Evolutionary conservation across 1,140 invertebrate species (phyloP), one percentile per base, ranked within the genome.

Genomic region (Steinernema feltiae): DNA sequence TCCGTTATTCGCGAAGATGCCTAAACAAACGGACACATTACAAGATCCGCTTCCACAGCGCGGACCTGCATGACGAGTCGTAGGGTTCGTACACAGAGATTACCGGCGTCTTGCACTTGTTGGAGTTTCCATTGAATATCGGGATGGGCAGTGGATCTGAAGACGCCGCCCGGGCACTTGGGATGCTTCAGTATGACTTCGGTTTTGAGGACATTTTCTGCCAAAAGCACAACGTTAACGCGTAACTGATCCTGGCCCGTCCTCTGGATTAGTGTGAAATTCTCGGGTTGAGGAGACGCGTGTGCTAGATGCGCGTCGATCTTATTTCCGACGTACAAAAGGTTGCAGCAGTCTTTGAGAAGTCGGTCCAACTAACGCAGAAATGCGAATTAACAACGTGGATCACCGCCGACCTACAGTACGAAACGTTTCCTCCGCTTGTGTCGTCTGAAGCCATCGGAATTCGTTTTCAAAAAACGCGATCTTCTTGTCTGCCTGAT

Each of bases 61-160:
- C 53, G 7, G n/a, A 63, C 53, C 53, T 63, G 53, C 53, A 63
- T 63, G 53, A 63, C 24, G 53, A 63, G 53, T 63, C 53, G 7
- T 3, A 63, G 24, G 15, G 53, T 63, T 63, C 53, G 7, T 3
- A 63, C 15, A 27, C 53, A 63, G 7, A 63, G 24, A 27, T 63
- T 63, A 3, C 53, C 53, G 53, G 53, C 53, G 53, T 63, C 76
- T 35, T 78, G 76, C 24, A 80, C 30, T 30, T 80, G 78, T 30
- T 80, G 78, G 1, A 80, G 30, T 24, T 80, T 80, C 78, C 78
- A 80, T 32, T 80, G 78, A n/a, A 80, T 72, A 30, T 80, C 78
- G 1, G 78, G 78, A 24, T 79, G 78, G 12, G 78, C 78, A 12
- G 76, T 71, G 17, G 78, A 70, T 35, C 78, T 63, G 53, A 32